These are phyloP conservation scores for Phaethon lepturus DNA, from an alignment of 2,113 vertebrate species.

Conservation along the genomic window DNA sequence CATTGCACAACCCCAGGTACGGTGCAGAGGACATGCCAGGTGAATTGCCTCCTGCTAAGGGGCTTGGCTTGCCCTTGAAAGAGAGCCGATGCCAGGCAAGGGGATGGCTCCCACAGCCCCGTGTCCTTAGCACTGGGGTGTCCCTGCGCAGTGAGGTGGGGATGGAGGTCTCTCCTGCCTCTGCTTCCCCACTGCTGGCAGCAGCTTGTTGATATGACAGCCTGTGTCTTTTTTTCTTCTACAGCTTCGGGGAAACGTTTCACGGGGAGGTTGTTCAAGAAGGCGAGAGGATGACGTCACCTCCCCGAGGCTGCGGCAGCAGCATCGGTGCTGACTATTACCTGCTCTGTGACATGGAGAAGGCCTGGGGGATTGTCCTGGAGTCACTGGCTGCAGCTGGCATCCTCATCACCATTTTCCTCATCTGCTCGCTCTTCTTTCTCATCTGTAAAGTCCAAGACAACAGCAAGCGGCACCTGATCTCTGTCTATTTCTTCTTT, in stretches of 20 bases:
- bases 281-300: not conserved
- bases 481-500: constrained; percentile 82
- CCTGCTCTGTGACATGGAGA: constrained; percentile 80
- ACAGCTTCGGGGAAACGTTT: constrained; percentile 17
- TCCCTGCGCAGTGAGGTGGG: not conserved
- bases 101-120: not conserved
- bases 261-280: not conserved
- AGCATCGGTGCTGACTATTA: constrained; percentile 68
- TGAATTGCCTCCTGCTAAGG: not conserved
- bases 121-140: not conserved
- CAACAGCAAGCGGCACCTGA: constrained; percentile 68
- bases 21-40: not conserved
- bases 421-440: constrained; percentile 78
- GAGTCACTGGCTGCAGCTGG: constrained; percentile 84
- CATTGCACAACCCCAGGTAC: not conserved
- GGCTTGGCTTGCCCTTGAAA: not conserved
- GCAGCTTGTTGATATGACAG: not conserved
- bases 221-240: not conserved
- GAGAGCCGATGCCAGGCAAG: not conserved
- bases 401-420: constrained; percentile 74
- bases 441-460: constrained; percentile 80
- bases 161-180: not conserved
- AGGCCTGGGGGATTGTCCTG: constrained; percentile 86
- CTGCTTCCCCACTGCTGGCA: not conserved
- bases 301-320: constrained; percentile 49